Percentiles rank a stretch among this genome's conserved stretches.
Evolutionary conservation across 2,888 invertebrate genomes (phyloP).

Genomic region (Cinara cedri): DNA sequence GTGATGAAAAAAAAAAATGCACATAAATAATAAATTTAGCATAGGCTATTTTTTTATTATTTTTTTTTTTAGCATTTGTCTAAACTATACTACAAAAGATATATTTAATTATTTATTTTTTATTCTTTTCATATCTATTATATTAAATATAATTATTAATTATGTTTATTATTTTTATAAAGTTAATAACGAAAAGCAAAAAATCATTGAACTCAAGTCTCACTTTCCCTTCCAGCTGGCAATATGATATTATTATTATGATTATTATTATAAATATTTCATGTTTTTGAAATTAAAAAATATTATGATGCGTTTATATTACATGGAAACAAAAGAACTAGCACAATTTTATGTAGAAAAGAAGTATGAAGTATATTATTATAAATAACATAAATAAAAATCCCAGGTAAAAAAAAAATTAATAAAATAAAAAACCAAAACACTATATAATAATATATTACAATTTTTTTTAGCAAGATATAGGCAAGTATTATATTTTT

Average conservation of each 20-base stretch:
- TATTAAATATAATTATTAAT: slow-evolving; percentile 50
- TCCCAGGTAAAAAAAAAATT: slow-evolving; percentile 27
- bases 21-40: slow-evolving; percentile 60
- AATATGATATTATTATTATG: slow-evolving; percentile 33
- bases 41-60: slow-evolving; percentile 39
- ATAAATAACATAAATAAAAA: slow-evolving; percentile 40
- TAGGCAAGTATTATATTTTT: slow-evolving; percentile 25
- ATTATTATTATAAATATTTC: slow-evolving; percentile 13
- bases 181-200: slow-evolving; percentile 52
- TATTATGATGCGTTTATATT: not conserved
- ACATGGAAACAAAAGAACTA: slow-evolving; percentile 14
- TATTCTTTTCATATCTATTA: slow-evolving; percentile 34
- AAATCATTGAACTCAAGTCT: slow-evolving; percentile 54
- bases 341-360: slow-evolving; percentile 31
- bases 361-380: not conserved
- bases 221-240: slow-evolving; percentile 52
- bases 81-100: slow-evolving; percentile 55
- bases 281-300: slow-evolving; percentile 36
- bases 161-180: slow-evolving; percentile 30
- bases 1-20: slow-evolving; percentile 60
- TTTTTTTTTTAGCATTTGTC: slow-evolving; percentile 45
- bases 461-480: slow-evolving; percentile 21
- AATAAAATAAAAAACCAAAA: slow-evolving; percentile 26
- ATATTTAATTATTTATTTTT: slow-evolving; percentile 26
- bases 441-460: slow-evolving; percentile 6